A percentile compares a stretch with the other conserved stretches of the same genome.
phyloP scores from a whole-genome alignment of 2,888 invertebrate species.

The Noctua janthe region DNA sequence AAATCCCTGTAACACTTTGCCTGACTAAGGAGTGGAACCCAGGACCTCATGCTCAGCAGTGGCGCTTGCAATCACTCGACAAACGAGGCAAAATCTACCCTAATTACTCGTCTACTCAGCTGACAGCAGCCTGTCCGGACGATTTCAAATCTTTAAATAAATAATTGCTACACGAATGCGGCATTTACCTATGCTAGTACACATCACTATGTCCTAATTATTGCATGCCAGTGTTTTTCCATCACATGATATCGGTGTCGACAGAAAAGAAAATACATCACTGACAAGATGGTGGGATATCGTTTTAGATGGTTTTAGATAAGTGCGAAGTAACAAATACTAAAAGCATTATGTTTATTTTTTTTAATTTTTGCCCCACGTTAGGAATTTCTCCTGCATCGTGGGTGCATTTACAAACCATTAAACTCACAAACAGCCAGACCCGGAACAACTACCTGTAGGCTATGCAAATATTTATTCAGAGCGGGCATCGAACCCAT shows the following conservation, averaged over 20 bases:
- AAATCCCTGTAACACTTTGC: background rate
- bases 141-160: slow-evolving; percentile 31
- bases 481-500: too few relatives aligned
- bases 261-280: slow-evolving; percentile 2
- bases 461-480: too few relatives aligned
- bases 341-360: too few relatives aligned
- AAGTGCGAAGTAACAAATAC: too few relatives aligned
- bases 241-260: slow-evolving; percentile 7
- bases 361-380: too few relatives aligned
- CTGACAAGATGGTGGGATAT: background rate
- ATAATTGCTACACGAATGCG: slow-evolving; percentile 24
- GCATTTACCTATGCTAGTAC: slow-evolving; percentile 6
- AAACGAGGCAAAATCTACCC: background rate
- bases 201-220: slow-evolving; percentile 16
- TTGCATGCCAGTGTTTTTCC: slow-evolving; percentile 28
- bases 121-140: background rate
- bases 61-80: background rate
- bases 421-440: too few relatives aligned
- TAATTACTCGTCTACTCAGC: background rate
- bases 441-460: too few relatives aligned
- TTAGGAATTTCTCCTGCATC: too few relatives aligned
- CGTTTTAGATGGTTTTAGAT: background rate
- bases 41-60: background rate
- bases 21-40: background rate
- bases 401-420: too few relatives aligned